These are phyloP conservation scores for Lota lota DNA, from an alignment of 2,113 vertebrate genomes.

Conservation along the genomic window DNA sequence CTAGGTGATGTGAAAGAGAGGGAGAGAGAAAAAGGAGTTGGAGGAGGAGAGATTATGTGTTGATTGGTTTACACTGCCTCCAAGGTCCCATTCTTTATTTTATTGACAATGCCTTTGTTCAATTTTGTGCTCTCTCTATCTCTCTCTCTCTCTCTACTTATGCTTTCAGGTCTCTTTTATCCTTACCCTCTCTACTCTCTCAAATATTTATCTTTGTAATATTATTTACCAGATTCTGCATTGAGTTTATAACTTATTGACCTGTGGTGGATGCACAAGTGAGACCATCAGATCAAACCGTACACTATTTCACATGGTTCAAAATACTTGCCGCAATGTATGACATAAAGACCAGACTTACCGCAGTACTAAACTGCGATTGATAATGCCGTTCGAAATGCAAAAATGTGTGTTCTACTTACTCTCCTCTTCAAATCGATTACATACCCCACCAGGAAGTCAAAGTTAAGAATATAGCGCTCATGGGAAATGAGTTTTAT, in stretches of 20 bases:
- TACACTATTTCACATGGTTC: not conserved
- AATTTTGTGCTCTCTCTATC: not conserved
- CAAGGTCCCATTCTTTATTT: slow-evolving; percentile 42
- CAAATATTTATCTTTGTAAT: slow-evolving; percentile 7
- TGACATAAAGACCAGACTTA: too few species aligned
- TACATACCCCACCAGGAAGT: too few species aligned
- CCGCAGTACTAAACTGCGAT: too few species aligned
- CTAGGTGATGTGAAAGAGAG: slow-evolving; percentile 37
- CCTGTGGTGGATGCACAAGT: too few species aligned
- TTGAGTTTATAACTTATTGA: too few species aligned
- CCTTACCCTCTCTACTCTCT: slow-evolving; percentile 1
- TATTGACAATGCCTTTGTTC: slow-evolving; percentile 36
- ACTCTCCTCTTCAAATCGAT: too few species aligned
- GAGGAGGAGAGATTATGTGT: slow-evolving; percentile 56
- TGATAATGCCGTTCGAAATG: too few species aligned
- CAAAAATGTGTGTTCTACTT: too few species aligned
- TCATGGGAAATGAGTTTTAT: too few species aligned
- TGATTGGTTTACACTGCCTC: slow-evolving; percentile 65
- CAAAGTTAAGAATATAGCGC: too few species aligned
- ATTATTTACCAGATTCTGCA: not conserved
- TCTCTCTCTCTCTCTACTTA: slow-evolving; percentile 35
- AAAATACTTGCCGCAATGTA: too few species aligned
- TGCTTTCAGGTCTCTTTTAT: not conserved
- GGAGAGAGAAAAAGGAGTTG: slow-evolving; percentile 24
- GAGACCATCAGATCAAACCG: not conserved